Conservation (phyloP, 1,140 invertebrate genomes). For the Spodoptera frugiperda region DNA sequence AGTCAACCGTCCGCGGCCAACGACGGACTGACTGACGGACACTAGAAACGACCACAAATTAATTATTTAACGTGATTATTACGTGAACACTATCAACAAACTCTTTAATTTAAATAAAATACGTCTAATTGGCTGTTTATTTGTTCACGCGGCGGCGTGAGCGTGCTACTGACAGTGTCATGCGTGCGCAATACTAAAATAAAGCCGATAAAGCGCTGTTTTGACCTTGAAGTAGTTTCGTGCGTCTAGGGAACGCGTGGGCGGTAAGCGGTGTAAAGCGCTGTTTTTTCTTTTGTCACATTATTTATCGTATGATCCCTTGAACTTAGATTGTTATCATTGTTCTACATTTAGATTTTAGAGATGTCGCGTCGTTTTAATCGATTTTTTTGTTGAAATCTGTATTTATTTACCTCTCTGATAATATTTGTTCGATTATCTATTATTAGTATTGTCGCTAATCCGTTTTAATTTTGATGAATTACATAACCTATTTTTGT, state of each 20-base stretch:
- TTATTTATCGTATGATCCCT: constrained; percentile 19
- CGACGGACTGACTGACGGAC: not conserved
- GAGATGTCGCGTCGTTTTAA: too few species aligned
- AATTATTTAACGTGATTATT: constrained; percentile 3
- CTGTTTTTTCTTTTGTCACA: not conserved
- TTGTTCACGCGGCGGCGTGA: constrained; percentile 15
- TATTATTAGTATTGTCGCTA: too few species aligned
- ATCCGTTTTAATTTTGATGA: too few species aligned
- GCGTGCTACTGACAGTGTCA: not conserved
- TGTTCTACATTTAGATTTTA: constrained; percentile 25
- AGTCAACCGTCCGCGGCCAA: not conserved
- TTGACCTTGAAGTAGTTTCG: constrained; percentile 17
- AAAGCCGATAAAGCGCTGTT: not conserved
- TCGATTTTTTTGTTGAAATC: too few species aligned
- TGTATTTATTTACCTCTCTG: too few species aligned
- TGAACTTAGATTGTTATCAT: constrained; percentile 25
- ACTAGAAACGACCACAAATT: not conserved
- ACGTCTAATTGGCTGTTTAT: constrained; percentile 18
- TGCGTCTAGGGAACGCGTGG: not conserved
- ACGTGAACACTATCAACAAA: constrained; percentile 1
- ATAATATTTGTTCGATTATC: too few species aligned
- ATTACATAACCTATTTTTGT: too few species aligned
- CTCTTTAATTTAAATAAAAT: constrained; percentile 1
- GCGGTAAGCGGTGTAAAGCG: not conserved
- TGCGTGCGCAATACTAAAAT: constrained; percentile 15